These are phyloP conservation scores for Mesopsocus fuscifrons DNA, from an alignment of 2,888 invertebrate genomes.

Conservation along the genomic window DNA sequence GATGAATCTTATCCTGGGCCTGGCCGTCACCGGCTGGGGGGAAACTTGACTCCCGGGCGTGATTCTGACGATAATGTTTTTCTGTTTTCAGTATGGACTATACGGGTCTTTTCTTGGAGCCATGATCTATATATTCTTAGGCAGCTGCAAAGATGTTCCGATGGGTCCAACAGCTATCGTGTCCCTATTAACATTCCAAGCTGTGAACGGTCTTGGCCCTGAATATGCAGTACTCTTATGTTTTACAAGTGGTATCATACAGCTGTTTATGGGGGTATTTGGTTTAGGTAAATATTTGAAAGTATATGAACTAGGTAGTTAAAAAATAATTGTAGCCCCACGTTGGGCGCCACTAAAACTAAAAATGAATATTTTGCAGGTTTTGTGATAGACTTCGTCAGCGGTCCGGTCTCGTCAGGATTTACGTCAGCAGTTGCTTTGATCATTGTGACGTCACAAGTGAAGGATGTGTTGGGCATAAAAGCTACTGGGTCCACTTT, in stretches of 20 bases:
- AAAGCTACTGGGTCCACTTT: slow-evolving; percentile 53
- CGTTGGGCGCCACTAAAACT: no score
- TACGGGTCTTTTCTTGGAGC: slow-evolving; percentile 88
- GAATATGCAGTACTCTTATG: slow-evolving; percentile 56
- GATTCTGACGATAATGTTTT: no score
- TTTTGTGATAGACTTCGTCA: slow-evolving; percentile 76
- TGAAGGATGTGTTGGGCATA: slow-evolving; percentile 65
- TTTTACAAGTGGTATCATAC: slow-evolving; percentile 52
- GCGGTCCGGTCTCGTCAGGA: slow-evolving; percentile 73
- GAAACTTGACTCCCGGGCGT: no score
- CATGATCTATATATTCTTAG: slow-evolving; percentile 76
- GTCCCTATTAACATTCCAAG: slow-evolving; percentile 66
- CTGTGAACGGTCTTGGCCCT: slow-evolving; percentile 37
- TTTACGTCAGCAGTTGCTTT: slow-evolving; percentile 82
- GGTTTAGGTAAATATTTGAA: slow-evolving; percentile 51
- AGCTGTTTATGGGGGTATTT: slow-evolving; percentile 61
- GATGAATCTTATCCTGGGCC: no score
- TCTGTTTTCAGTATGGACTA: slow-evolving; percentile 60
- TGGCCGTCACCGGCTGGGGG: no score
- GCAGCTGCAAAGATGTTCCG: slow-evolving; percentile 83
- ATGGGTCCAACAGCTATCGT: slow-evolving; percentile 86
- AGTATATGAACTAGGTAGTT: no score
- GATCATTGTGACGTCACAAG: slow-evolving; percentile 75
- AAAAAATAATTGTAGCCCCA: no score
- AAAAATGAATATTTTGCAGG: no score